These are phyloP conservation scores for Drosophila asahinai DNA, from an alignment of 1,140 invertebrate species.

Conservation along the genomic window DNA sequence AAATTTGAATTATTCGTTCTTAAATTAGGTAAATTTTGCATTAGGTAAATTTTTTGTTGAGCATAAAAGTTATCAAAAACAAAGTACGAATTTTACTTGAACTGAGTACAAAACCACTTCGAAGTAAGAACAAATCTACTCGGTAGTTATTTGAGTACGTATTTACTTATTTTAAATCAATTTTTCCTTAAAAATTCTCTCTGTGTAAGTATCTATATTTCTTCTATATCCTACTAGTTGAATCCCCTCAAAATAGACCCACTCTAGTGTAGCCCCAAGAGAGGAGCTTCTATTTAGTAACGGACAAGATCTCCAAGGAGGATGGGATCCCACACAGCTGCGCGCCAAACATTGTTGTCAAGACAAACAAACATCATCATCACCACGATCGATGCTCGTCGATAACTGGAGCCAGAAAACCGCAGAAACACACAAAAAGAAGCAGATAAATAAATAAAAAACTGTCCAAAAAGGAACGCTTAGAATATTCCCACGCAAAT, in stretches of 20 bases:
- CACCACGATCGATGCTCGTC: slow-evolving; percentile 31
- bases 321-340: slow-evolving; percentile 20
- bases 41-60: too few relatives aligned
- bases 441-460: slow-evolving; percentile 31
- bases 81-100: too few relatives aligned
- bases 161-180: too few relatives aligned
- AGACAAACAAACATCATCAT: slow-evolving; percentile 80
- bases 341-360: slow-evolving; percentile 73
- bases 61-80: background rate
- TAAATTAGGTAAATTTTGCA: too few relatives aligned
- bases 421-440: slow-evolving; percentile 3
- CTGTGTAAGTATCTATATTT: background rate
- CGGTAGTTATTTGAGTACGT: too few relatives aligned
- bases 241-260: background rate
- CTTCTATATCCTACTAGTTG: accelerated
- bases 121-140: too few relatives aligned
- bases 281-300: slow-evolving; percentile 68
- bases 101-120: too few relatives aligned
- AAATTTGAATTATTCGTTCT: too few relatives aligned
- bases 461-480: slow-evolving; percentile 31
- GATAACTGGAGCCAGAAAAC: slow-evolving; percentile 37
- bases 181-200: too few relatives aligned
- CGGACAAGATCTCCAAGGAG: slow-evolving; percentile 46
- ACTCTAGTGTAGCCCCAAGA: background rate
- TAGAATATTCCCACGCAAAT: slow-evolving; percentile 74